These are phyloP conservation scores for Panthera tigris DNA, from an alignment of 2,113 vertebrate genomes.

Conservation along the genomic window DNA sequence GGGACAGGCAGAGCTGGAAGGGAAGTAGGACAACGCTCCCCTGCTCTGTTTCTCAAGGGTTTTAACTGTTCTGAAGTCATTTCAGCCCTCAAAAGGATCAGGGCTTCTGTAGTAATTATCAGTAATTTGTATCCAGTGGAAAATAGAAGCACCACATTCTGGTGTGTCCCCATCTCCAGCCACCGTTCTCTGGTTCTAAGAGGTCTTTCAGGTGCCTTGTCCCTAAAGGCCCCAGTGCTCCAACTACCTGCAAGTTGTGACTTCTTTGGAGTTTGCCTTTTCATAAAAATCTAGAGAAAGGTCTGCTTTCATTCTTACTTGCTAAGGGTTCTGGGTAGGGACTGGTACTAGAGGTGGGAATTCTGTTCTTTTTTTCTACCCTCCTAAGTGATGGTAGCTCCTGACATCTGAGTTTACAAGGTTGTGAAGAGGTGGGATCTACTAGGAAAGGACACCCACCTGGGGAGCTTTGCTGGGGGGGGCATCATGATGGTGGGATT, in stretches of 20 bases:
- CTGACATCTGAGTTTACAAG: neutral
- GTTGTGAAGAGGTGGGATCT: neutral
- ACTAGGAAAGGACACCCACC: neutral
- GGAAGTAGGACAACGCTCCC: rapidly evolving
- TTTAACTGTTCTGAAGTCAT: neutral
- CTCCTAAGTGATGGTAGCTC: neutral
- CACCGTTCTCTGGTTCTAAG: neutral
- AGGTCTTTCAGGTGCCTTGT: neutral
- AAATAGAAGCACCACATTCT: neutral
- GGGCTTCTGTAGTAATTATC: neutral
- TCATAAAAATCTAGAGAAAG: neutral
- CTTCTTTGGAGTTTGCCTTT: neutral
- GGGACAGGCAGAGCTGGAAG: rapidly evolving
- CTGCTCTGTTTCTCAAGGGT: neutral
- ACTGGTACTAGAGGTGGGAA: too few relatives aligned
- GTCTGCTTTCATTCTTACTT: neutral
- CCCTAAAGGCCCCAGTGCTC: neutral
- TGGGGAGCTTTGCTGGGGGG: neutral
- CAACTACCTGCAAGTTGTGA: neutral
- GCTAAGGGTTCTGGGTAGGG: neutral
- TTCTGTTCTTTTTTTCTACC: neutral
- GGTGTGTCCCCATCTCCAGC: neutral
- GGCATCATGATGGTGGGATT: too few relatives aligned
- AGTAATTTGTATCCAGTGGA: neutral
- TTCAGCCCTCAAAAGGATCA: neutral